Percentiles rank a stretch among this genome's conserved stretches.
Conservation (phyloP, 2,113 vertebrate genomes). For the Sturnira hondurensis region DNA sequence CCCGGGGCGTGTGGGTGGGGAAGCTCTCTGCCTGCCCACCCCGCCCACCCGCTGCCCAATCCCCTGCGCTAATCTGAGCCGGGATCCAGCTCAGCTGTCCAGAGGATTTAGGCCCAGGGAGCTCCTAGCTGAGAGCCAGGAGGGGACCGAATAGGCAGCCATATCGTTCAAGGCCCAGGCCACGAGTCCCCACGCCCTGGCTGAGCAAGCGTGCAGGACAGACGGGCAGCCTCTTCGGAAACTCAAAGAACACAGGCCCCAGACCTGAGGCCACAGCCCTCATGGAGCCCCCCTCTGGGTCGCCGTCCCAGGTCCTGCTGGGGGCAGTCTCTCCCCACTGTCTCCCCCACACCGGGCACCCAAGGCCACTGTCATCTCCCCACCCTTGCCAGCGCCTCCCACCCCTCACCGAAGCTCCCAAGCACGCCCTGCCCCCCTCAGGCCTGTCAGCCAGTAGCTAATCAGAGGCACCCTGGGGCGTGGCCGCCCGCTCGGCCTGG, state of each 20-base stretch:
- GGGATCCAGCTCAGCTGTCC: constrained; percentile 75
- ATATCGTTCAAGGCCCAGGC: neutral
- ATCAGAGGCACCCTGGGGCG: neutral
- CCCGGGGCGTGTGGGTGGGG: neutral
- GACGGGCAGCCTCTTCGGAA: accelerated
- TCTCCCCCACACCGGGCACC: accelerated
- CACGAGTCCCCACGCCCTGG: neutral
- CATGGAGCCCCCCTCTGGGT: neutral
- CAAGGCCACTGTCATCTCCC: neutral
- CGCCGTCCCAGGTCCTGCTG: neutral
- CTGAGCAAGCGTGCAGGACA: neutral
- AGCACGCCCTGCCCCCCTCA: accelerated
- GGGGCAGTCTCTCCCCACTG: accelerated
- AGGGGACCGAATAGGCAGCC: constrained; percentile 1
- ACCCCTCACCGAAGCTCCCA: neutral
- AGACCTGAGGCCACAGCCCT: accelerated
- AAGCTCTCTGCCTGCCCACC: accelerated
- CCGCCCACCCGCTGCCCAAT: constrained; percentile 74
- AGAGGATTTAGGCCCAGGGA: constrained; percentile 82
- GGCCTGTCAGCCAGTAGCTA: neutral
- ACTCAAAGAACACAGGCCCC: neutral
- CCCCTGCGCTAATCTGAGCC: constrained; percentile 86
- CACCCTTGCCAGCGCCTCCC: neutral
- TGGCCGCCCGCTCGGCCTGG: neutral
- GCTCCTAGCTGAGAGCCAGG: constrained; percentile 57